Percentiles rank a stretch among this genome's conserved stretches.
These are phyloP conservation scores for Clostera curtula DNA, from an alignment of 2,888 invertebrate species.

Conservation along the genomic window DNA sequence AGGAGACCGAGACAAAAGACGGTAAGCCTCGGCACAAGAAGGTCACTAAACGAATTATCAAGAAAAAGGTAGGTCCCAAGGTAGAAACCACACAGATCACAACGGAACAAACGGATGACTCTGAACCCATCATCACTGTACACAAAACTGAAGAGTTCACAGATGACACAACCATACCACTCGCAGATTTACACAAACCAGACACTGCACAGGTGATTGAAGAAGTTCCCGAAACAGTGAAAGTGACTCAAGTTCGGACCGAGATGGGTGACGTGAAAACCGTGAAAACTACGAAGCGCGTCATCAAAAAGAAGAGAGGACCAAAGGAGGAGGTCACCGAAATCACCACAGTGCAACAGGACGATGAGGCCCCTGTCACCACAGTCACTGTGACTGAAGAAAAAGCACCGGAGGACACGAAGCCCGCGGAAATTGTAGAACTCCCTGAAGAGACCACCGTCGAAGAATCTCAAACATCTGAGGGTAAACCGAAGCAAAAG, in stretches of 20 bases:
- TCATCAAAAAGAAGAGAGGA: constrained; percentile 27
- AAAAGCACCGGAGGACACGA: constrained; percentile 14
- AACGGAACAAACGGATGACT: constrained; percentile 19
- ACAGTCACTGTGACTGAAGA: constrained; percentile 27
- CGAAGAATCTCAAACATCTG: constrained; percentile 15
- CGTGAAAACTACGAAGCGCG: constrained; percentile 25
- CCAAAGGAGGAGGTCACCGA: constrained; percentile 21
- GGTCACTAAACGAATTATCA: constrained; percentile 51
- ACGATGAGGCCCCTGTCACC: constrained; percentile 10
- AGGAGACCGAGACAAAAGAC: constrained; percentile 2
- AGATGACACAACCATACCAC: constrained; percentile 11
- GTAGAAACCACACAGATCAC: constrained; percentile 26
- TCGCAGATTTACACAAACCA: constrained; percentile 12
- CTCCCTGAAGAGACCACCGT: constrained; percentile 25
- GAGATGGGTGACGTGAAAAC: constrained; percentile 22
- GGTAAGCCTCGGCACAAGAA: constrained; percentile 25
- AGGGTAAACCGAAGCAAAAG: constrained; percentile 31
- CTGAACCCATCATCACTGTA: constrained; percentile 44
- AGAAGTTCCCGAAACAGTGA: constrained; percentile 18
- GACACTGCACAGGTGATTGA: constrained; percentile 11
- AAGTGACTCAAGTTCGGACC: constrained; percentile 23
- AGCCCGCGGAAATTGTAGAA: constrained; percentile 16
- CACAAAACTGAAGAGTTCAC: constrained; percentile 34
- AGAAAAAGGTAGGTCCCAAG: constrained; percentile 42
- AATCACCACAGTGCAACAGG: constrained; percentile 15